These are phyloP conservation scores for Caloenas nicobarica DNA, from an alignment of 2,113 vertebrate genomes.

Conservation along the genomic window DNA sequence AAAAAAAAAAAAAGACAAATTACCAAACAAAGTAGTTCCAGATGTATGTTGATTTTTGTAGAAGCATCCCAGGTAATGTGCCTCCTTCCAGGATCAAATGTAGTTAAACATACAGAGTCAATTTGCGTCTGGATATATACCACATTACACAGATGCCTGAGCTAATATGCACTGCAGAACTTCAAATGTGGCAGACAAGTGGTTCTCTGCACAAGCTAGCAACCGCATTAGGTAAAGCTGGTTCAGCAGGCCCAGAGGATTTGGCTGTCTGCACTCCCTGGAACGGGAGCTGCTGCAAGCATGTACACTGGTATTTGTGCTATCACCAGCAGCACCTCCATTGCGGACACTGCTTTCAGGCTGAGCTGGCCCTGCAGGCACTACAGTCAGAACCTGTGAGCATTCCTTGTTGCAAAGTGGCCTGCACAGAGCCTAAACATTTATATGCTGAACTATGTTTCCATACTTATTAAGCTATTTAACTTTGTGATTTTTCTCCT, in stretches of 20 bases:
- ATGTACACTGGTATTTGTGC: neutral
- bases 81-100: neutral
- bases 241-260: neutral
- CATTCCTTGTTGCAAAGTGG: neutral
- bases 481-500: neutral
- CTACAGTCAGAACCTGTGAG: accelerated
- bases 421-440: neutral
- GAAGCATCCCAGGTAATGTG: neutral
- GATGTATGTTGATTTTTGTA: neutral
- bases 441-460: neutral
- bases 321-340: neutral
- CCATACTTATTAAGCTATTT: neutral
- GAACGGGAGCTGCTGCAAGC: neutral
- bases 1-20: neutral
- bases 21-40: neutral
- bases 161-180: neutral
- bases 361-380: neutral
- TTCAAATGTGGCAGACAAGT: neutral
- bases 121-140: neutral
- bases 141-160: neutral
- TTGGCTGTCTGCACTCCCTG: neutral
- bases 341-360: neutral
- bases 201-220: neutral
- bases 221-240: neutral
- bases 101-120: neutral